Evolutionary conservation across 2,797 vertebrate species (phyloP).

Genomic region (Sylvia borin): DNA sequence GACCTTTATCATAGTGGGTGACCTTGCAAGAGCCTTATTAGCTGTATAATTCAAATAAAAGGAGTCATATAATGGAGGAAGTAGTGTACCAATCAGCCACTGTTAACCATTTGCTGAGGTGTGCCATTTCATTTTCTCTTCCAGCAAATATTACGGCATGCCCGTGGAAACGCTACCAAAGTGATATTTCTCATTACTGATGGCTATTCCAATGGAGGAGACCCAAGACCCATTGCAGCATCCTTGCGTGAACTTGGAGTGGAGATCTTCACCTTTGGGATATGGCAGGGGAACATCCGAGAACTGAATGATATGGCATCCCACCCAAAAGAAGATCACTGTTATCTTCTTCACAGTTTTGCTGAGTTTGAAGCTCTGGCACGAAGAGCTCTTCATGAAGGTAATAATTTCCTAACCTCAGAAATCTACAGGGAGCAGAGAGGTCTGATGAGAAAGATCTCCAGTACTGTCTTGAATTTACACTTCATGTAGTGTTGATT

Average conservation of each 20-base stretch:
- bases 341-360: slow-evolving; percentile 95
- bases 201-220: slow-evolving; percentile 96
- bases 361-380: slow-evolving; percentile 95
- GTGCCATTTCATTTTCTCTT: slow-evolving; percentile 31
- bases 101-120: neutral
- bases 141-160: slow-evolving; percentile 95
- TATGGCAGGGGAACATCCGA: slow-evolving; percentile 97
- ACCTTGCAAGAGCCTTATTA: slow-evolving; percentile 18
- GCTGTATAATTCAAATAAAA: neutral
- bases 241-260: slow-evolving; percentile 89
- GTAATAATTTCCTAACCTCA: slow-evolving; percentile 69
- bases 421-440: neutral
- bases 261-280: slow-evolving; percentile 97
- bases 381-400: slow-evolving; percentile 93
- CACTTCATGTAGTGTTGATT: neutral
- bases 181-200: slow-evolving; percentile 98
- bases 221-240: slow-evolving; percentile 91
- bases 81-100: neutral
- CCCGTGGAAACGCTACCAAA: slow-evolving; percentile 89
- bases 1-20: neutral
- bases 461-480: neutral
- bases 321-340: slow-evolving; percentile 93
- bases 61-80: neutral
- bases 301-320: slow-evolving; percentile 98
- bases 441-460: neutral